A percentile compares a stretch with the other conserved stretches of the same genome.
Conservation (phyloP, 64 coral and sea anemone genomes). For the Stylophora pistillata region DNA sequence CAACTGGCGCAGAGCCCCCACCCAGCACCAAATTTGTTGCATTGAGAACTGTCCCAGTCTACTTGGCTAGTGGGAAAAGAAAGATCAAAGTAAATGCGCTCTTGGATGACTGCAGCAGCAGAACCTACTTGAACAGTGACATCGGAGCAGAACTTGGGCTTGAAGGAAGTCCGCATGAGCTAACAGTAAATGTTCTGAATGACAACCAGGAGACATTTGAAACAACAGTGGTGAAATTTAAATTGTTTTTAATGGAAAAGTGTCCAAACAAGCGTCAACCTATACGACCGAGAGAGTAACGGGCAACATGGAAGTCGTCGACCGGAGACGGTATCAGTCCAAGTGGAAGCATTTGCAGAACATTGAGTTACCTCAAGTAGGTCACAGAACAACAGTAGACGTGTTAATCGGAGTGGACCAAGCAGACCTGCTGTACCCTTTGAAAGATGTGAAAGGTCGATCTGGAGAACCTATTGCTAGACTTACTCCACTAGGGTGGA, state of each 20-base stretch:
- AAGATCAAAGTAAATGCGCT: conserved; percentile 2
- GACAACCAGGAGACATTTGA: conserved; percentile 9
- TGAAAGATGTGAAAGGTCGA: too few relatives aligned
- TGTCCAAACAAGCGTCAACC: conserved; percentile 6
- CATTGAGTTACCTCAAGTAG: conserved; percentile 30
- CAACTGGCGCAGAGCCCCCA: not conserved
- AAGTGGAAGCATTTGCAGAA: conserved; percentile 40
- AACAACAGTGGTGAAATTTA: conserved; percentile 38
- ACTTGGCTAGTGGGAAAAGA: conserved; percentile 31
- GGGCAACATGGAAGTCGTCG: conserved; percentile 58
- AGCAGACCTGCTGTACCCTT: conserved; percentile 52
- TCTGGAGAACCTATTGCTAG: too few relatives aligned
- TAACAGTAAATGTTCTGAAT: conserved; percentile 41
- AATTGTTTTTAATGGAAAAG: conserved; percentile 48
- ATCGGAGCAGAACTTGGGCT: conserved; percentile 30
- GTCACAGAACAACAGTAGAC: too few relatives aligned
- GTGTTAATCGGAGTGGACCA: conserved; percentile 59
- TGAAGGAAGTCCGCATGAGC: conserved; percentile 27
- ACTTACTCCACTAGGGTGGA: too few relatives aligned
- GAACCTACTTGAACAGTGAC: conserved; percentile 35
- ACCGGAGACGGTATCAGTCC: conserved; percentile 41
- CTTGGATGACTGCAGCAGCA: conserved; percentile 49
- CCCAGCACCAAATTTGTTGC: conserved; percentile 10
- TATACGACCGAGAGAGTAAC: conserved; percentile 52
- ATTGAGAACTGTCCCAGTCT: conserved; percentile 39